These are phyloP conservation scores for Tachycineta bicolor DNA, from an alignment of 2,113 vertebrate genomes.

Conservation along the genomic window DNA sequence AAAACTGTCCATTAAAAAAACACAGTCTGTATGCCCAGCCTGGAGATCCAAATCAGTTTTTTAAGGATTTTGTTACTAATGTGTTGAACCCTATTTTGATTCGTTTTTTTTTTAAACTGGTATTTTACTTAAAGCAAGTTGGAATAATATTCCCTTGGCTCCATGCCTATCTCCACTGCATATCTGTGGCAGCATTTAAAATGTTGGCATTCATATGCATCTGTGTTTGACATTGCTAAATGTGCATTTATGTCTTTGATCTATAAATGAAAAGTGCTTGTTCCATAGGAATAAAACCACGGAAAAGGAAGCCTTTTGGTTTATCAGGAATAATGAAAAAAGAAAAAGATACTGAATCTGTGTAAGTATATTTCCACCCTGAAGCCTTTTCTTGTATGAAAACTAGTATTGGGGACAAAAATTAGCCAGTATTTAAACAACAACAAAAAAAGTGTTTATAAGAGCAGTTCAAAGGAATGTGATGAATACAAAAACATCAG, in stretches of 20 bases:
- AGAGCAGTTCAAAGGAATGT: neutral
- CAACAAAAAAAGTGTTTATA: neutral
- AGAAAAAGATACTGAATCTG: constrained; percentile 95
- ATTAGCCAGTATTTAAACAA: neutral
- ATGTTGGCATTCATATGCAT: neutral
- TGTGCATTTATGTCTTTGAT: neutral
- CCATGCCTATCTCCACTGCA: neutral
- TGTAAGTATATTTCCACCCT: constrained; percentile 79
- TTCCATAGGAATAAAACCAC: constrained; percentile 86
- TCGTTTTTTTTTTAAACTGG: neutral
- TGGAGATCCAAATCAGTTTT: neutral
- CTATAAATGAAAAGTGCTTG: constrained; percentile 27
- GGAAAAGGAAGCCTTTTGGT: constrained; percentile 91
- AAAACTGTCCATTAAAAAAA: neutral
- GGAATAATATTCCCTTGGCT: neutral
- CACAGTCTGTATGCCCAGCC: neutral
- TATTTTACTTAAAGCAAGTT: neutral
- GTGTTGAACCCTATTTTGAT: neutral
- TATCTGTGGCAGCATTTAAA: neutral
- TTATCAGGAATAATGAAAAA: constrained; percentile 92
- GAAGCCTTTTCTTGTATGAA: neutral
- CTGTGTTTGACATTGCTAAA: neutral
- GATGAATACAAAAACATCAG: neutral
- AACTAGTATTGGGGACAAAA: neutral
- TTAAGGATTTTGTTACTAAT: neutral